Conservation (phyloP, 2,888 invertebrate species). For the Gortyna flavago region DNA sequence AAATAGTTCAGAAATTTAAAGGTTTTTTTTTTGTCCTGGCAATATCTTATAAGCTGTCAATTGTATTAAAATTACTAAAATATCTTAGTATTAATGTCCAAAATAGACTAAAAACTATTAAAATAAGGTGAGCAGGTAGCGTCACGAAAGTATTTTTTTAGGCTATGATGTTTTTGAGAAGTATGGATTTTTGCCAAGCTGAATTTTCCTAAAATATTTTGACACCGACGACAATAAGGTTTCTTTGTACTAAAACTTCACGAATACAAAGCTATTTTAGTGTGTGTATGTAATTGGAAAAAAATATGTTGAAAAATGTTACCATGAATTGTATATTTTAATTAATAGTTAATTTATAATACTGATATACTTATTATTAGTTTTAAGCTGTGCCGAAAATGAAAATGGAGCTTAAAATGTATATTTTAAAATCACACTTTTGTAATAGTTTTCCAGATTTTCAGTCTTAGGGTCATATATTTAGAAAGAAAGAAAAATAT, state of each 20-base stretch:
- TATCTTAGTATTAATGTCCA: slow-evolving; percentile 7
- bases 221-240: slow-evolving; percentile 38
- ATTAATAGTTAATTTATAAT: slow-evolving; percentile 31
- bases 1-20: neutral
- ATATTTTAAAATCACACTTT: neutral
- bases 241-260: slow-evolving; percentile 7
- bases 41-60: slow-evolving; percentile 12
- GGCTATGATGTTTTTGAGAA: neutral
- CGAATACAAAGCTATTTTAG: slow-evolving; percentile 30
- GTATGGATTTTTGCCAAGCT: slow-evolving; percentile 16
- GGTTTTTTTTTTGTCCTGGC: slow-evolving; percentile 9
- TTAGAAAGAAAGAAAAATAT: too few relatives aligned
- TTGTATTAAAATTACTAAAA: slow-evolving; percentile 25
- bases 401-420: neutral
- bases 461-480: neutral
- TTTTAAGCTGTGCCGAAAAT: slow-evolving; percentile 25
- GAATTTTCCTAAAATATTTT: neutral
- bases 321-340: slow-evolving; percentile 36
- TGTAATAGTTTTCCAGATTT: neutral
- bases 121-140: neutral
- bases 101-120: slow-evolving; percentile 2
- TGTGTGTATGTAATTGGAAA: slow-evolving; percentile 31
- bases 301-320: slow-evolving; percentile 7
- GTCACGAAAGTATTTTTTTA: neutral
- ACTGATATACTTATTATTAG: slow-evolving; percentile 5